Conservation (phyloP, 2,888 invertebrate genomes). For the Steinernema hermaphroditum region DNA sequence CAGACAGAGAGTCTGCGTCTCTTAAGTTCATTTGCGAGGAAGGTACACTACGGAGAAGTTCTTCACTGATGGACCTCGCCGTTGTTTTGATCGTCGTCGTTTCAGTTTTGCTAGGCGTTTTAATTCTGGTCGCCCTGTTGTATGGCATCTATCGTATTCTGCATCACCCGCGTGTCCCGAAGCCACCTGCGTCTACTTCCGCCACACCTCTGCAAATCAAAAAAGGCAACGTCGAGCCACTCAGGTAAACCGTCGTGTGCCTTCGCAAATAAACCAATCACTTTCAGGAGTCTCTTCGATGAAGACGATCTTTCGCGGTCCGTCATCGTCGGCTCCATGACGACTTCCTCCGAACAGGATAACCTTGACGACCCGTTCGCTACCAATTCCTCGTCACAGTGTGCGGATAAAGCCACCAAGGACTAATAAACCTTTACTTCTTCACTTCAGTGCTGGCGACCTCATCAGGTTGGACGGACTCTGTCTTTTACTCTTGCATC, state of each 20-base stretch:
- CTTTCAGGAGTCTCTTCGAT: conserved; percentile 2
- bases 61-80: neutral
- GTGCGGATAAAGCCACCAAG: neutral
- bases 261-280: neutral
- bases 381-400: neutral
- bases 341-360: conserved; percentile 22
- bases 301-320: conserved; percentile 21
- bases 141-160: neutral
- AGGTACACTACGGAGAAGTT: too few species aligned
- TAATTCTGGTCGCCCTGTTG: neutral
- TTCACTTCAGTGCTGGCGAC: neutral
- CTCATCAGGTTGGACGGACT: neutral
- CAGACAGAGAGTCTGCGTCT: too few species aligned
- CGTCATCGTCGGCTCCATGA: conserved; percentile 3
- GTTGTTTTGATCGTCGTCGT: neutral
- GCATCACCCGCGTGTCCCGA: neutral
- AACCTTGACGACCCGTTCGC: neutral
- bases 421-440: neutral
- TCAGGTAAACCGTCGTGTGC: neutral
- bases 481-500: neutral
- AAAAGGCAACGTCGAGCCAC: neutral
- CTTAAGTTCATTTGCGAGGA: too few species aligned
- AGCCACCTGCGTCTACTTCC: neutral
- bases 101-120: neutral
- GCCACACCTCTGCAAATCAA: neutral